Base-by-base conservation (phyloP, 92 coral and sea anemone species). In the Paragorgia papillata region DNA sequence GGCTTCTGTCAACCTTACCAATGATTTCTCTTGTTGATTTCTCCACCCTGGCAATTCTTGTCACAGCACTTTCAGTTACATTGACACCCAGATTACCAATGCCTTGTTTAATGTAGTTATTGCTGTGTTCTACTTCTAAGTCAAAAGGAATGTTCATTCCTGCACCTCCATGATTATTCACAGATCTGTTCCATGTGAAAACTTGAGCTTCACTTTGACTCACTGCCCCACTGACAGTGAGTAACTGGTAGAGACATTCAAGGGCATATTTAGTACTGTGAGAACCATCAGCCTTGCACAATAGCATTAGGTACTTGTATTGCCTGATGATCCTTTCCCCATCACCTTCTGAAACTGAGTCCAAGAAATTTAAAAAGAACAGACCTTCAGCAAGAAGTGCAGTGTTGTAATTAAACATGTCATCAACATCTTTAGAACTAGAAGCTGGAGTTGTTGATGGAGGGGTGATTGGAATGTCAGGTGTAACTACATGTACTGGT, bases 211-310 rank as follows among this genome's bases (percentile, higher is more conserved):
- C 81, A 20, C 58, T 82, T 37, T 46, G 28, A 33, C 66, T 73
- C 22, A 82, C 13, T 7, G 2, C 40, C 7, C 59, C 75, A 22
- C 26, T 46, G 2, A 50, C 60, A 10, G 48, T 33, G 22, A 69
- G 39, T 7, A 50, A 29, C 75, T 69, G 75, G 43, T 69, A 44
- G 19, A 69, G 60, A 69, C 84, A 68, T 59, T 80, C 84, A 14
- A 87, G 76, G 17, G 88, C 80, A 62, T 86, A 86, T 37, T 86
- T 86, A 13, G 20, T 57, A 20, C 84, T 80, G 44, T 80, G 84
- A 27, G 25, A 15, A 18, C 69, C 66, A 62, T 63, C 86, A 15
- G 86, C 81, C 49, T 74, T 74, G 34, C 80, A 82, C 65, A 73
- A 50, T 15, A 82, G 81, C 86, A 74, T 73, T 24, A 82, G 29